Evolutionary conservation across 1,140 invertebrate species (phyloP), one percentile per base, ranked within the genome.

Genomic region (Maniola jurtina): DNA sequence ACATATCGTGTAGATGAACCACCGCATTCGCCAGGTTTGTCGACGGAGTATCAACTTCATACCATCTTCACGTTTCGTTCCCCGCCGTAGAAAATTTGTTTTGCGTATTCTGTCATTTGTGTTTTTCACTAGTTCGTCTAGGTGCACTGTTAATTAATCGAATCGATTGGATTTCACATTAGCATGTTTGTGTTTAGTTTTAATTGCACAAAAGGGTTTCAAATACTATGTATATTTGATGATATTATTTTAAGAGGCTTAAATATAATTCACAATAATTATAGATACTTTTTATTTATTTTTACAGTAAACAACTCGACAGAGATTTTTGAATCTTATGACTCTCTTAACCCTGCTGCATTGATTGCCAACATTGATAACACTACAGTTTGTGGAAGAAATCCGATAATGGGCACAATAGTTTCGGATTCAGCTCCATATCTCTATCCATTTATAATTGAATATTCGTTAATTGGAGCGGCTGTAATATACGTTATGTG

Each of bases 401-500:
- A 95, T 55, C 96, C 97, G 79, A 97, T 98, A 71, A 98, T 98
- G 97, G 97, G 97, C 38, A 97, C 94, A 13, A 97, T 98, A 67
- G 96, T 98, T 0, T 94, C 96, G 71, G 96, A 98, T 79, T 96
- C 97, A 3, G 96, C 96, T 6, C 97, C 97, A 0, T 99, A 98
- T 86, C 92, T 99, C 16, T 99, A 97, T 90, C 98, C 98, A 0
- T 98, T 98, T 86, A 99, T 99, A 72, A 98, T 99, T 77, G 97
- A 99, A 86, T 99, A 99, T 88, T 98, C 97, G 66, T 91, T 99
- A 52, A 99, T 99, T 82, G 98, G 97, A 15, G 98, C 98, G 25
- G 98, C 98, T 57, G 97, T 99, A 25, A 95, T 99, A 77, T 99
- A 98, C 86, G 97, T 99, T 50, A 99, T 99, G 95, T 99, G 98